Evolutionary conservation across 2,113 vertebrate species (phyloP).

Genomic region (Hemiprocne comata): DNA sequence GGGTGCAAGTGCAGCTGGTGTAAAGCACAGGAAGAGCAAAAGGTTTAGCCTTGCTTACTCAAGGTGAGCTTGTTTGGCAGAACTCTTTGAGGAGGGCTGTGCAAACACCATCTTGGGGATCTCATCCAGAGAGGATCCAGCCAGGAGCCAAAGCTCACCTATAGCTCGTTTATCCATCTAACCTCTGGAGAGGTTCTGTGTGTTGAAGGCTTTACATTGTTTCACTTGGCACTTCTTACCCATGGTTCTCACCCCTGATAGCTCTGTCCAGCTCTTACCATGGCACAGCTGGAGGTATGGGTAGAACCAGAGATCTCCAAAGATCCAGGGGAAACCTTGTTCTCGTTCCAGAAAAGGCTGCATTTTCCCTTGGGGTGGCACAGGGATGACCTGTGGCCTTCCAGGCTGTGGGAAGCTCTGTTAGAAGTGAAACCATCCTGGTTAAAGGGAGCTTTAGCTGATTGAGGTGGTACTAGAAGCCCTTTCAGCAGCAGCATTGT

Average conservation of each 20-base stretch:
- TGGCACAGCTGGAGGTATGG: no score
- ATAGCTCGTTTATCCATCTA: accelerated
- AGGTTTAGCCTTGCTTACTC: neutral
- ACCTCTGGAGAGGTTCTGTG: neutral
- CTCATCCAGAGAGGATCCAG: no score
- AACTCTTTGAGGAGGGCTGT: neutral
- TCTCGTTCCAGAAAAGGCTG: neutral
- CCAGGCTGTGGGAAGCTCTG: neutral
- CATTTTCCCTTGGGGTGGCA: neutral
- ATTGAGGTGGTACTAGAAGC: neutral
- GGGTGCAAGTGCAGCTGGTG: accelerated
- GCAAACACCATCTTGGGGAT: accelerated
- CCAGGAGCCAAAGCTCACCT: neutral
- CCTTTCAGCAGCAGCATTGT: no score
- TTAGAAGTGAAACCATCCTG: neutral
- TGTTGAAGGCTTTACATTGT: neutral
- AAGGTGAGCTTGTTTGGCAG: neutral
- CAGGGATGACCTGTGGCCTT: neutral
- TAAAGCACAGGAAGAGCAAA: accelerated
- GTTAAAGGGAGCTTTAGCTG: neutral
- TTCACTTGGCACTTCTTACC: neutral
- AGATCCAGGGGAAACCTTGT: neutral
- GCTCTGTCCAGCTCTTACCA: neutral
- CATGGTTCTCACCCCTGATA: neutral
- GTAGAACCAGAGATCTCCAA: neutral